Evolutionary conservation across 2,888 invertebrate species (phyloP).

Genomic region (Metacarcinus magister): DNA sequence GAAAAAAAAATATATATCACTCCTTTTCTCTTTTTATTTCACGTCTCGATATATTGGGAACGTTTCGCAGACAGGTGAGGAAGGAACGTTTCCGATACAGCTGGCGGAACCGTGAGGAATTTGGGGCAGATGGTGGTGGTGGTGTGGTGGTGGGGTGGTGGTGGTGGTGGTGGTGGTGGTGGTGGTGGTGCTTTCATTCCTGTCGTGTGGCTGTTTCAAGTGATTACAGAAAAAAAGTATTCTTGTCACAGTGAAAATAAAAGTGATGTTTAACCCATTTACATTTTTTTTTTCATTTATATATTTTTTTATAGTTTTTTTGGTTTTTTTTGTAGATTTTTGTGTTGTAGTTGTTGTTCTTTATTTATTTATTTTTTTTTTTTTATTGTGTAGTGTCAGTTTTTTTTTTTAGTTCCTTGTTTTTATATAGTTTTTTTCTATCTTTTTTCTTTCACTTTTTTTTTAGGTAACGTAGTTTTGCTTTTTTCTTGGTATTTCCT

Average conservation of each 20-base stretch:
- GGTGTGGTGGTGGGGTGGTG: background rate
- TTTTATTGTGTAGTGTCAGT: too few species aligned
- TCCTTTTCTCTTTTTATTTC: background rate
- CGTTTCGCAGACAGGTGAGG: background rate
- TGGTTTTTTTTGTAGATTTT: background rate
- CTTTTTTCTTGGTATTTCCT: background rate
- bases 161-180: background rate
- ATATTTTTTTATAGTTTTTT: background rate
- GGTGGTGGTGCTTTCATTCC: too few species aligned
- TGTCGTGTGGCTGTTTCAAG: too few species aligned
- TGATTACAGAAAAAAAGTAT: too few species aligned
- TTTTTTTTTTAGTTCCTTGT: too few species aligned
- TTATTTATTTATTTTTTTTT: too few species aligned
- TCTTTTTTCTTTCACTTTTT: background rate
- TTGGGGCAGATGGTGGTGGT: background rate
- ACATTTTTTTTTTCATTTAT: too few species aligned
- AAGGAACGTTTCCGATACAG: constrained; percentile 40
- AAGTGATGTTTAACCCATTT: too few species aligned
- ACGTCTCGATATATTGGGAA: too few species aligned
- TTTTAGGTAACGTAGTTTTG: background rate
- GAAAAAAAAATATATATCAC: constrained; percentile 3
- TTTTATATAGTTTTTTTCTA: background rate
- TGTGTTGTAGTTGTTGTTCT: too few species aligned
- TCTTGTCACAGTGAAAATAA: too few species aligned
- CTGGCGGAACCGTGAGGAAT: background rate